These are phyloP conservation scores for Bradypus variegatus DNA, from an alignment of 2,797 vertebrate species.

Conservation along the genomic window DNA sequence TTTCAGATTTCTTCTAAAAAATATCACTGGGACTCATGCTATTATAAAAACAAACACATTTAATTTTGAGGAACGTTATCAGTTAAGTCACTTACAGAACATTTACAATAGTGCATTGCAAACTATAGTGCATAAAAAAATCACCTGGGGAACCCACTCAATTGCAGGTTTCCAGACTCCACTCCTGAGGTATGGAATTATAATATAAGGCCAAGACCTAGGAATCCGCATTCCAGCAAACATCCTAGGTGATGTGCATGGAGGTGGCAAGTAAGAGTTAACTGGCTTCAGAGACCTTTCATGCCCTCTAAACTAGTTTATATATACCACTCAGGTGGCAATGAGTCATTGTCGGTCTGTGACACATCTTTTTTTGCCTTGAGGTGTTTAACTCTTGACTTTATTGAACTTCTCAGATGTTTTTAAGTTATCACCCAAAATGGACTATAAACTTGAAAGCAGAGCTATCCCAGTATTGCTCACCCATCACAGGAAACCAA, in stretches of 20 bases:
- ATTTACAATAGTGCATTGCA: neutral
- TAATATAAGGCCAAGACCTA: neutral
- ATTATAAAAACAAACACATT: neutral
- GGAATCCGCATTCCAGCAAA: neutral
- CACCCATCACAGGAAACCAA: neutral
- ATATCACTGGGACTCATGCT: neutral
- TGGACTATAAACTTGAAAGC: neutral
- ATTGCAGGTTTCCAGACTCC: neutral
- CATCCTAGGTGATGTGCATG: neutral
- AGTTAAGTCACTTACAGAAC: neutral
- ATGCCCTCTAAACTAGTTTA: neutral
- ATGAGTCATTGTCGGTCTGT: neutral
- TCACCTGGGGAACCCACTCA: neutral
- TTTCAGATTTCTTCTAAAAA: neutral
- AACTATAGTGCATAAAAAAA: neutral
- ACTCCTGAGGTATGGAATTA: neutral
- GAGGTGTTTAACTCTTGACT: conserved; percentile 21
- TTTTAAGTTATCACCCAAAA: neutral
- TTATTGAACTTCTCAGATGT: conserved; percentile 12
- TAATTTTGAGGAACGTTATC: neutral
- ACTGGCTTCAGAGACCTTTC: neutral
- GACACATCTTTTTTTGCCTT: neutral
- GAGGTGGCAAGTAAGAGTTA: neutral
- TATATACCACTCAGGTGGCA: neutral
- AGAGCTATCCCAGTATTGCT: neutral